Conservation (phyloP, 2,797 vertebrate species). For the Betta splendens region DNA sequence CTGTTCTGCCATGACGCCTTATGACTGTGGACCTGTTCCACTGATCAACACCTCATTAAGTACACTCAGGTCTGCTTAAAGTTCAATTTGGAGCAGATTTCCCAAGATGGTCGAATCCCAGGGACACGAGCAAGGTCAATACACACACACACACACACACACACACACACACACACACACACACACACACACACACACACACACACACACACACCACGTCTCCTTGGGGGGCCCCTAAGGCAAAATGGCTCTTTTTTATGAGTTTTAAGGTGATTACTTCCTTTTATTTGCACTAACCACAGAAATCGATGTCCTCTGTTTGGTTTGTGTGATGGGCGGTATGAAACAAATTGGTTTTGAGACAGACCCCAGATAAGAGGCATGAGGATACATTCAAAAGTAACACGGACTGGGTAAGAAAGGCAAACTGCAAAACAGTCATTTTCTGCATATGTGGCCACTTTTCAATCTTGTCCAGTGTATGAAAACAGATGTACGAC, state of each 20-base stretch:
- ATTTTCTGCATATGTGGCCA: neutral
- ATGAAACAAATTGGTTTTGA: constrained; percentile 66
- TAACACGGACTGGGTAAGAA: constrained; percentile 21
- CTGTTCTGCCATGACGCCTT: constrained; percentile 12
- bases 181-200: constrained; percentile 22
- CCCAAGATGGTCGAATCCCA: constrained; percentile 52
- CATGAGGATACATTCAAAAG: constrained; percentile 67
- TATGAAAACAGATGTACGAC: no score
- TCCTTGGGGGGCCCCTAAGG: constrained; percentile 16
- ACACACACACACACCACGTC: constrained; percentile 9
- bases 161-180: constrained; percentile 22
- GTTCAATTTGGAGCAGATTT: constrained; percentile 75
- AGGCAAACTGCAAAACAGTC: constrained; percentile 10
- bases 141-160: constrained; percentile 25
- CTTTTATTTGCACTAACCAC: constrained; percentile 59
- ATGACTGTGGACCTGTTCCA: constrained; percentile 31
- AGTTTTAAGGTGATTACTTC: constrained; percentile 70
- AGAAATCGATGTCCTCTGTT: constrained; percentile 59
- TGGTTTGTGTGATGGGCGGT: constrained; percentile 49
- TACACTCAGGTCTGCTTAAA: constrained; percentile 67
- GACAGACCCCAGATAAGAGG: constrained; percentile 47
- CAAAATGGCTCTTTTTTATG: constrained; percentile 51
- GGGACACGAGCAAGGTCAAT: constrained; percentile 44
- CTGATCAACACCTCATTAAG: constrained; percentile 71
- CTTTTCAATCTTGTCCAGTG: neutral